Evolutionary conservation across 1,140 invertebrate species (phyloP).

Genomic region (Sycophila sp.): DNA sequence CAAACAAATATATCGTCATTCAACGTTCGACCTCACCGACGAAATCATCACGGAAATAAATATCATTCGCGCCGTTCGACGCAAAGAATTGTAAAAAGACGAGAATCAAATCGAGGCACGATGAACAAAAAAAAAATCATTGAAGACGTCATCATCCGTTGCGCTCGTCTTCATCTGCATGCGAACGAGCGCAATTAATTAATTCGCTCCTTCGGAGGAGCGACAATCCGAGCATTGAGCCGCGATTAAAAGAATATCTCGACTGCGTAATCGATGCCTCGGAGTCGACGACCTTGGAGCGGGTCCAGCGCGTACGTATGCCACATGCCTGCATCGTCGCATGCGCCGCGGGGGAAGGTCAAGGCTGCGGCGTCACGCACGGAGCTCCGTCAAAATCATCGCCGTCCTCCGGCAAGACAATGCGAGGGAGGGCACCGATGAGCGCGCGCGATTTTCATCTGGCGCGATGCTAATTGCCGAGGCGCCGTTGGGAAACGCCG

Average conservation of each 20-base stretch:
- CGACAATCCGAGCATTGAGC: too few relatives aligned
- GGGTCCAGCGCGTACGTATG: background rate
- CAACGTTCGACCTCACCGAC: too few relatives aligned
- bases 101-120: too few relatives aligned
- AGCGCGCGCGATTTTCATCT: background rate
- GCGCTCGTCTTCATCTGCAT: too few relatives aligned
- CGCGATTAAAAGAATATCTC: conserved; percentile 26
- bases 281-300: conserved; percentile 35
- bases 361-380: conserved; percentile 34
- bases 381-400: conserved; percentile 23
- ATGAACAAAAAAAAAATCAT: too few relatives aligned
- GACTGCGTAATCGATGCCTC: conserved; percentile 31
- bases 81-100: too few relatives aligned
- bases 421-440: background rate
- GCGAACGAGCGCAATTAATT: too few relatives aligned
- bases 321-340: background rate
- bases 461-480: background rate
- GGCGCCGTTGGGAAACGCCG: background rate
- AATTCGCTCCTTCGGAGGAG: too few relatives aligned
- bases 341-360: conserved; percentile 18
- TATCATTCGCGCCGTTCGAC: too few relatives aligned
- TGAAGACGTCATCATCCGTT: too few relatives aligned
- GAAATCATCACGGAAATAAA: too few relatives aligned
- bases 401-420: background rate
- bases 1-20: too few relatives aligned